Percentiles rank a stretch among this genome's conserved stretches.
phyloP scores from a whole-genome alignment of 2,888 invertebrate genomes.

The Parnassius orleans region DNA sequence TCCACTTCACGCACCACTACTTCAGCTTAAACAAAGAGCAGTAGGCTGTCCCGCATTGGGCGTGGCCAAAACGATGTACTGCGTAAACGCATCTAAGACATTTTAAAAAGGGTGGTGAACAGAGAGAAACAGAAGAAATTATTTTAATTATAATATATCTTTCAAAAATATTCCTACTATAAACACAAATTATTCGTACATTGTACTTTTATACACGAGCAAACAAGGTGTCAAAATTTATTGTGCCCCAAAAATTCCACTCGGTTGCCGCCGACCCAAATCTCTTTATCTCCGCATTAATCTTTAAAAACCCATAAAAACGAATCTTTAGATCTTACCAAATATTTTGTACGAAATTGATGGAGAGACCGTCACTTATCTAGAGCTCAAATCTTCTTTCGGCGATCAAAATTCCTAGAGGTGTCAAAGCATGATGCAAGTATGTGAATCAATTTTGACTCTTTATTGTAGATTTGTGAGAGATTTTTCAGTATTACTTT shows the following conservation, averaged over 20 bases:
- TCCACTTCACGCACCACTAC: constrained; percentile 50
- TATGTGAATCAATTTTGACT: constrained; percentile 49
- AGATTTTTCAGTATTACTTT: not conserved
- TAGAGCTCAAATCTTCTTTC: constrained; percentile 59
- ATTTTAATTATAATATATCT: constrained; percentile 36
- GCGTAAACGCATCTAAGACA: constrained; percentile 41
- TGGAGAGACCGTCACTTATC: constrained; percentile 71
- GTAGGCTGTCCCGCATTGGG: constrained; percentile 60
- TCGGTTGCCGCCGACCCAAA: constrained; percentile 62
- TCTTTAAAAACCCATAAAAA: constrained; percentile 74
- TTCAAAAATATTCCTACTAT: constrained; percentile 15
- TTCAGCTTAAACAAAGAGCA: constrained; percentile 52
- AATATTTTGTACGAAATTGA: constrained; percentile 78
- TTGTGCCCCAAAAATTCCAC: constrained; percentile 59
- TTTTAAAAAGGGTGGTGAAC: constrained; percentile 38
- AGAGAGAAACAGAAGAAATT: constrained; percentile 34
- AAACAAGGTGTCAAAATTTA: constrained; percentile 67
- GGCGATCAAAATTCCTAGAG: constrained; percentile 77
- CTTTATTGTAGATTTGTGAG: not conserved
- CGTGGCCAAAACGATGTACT: constrained; percentile 46
- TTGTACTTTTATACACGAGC: constrained; percentile 35
- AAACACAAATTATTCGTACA: constrained; percentile 21
- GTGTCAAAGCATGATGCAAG: constrained; percentile 72
- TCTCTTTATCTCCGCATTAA: constrained; percentile 73
- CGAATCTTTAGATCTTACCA: constrained; percentile 71